Conservation (phyloP, 2,888 invertebrate genomes). For the Phymatocera aterrima region DNA sequence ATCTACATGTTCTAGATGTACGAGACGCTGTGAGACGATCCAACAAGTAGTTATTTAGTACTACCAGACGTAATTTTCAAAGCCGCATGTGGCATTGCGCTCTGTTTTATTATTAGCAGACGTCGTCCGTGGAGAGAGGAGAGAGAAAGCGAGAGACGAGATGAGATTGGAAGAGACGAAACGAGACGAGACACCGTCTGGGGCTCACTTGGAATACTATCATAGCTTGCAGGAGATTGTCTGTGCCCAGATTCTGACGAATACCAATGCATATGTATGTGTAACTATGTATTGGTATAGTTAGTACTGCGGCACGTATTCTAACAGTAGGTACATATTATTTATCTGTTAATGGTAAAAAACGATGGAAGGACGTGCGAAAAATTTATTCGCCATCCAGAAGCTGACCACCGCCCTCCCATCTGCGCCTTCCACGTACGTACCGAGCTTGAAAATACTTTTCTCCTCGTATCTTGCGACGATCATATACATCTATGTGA, state of each 20-base stretch:
- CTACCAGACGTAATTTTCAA: constrained; percentile 3
- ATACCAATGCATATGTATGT: too few relatives aligned
- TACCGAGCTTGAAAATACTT: constrained; percentile 36
- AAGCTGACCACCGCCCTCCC: background rate
- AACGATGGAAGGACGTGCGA: background rate
- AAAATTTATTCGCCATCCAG: too few relatives aligned
- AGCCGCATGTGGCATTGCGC: constrained; percentile 38
- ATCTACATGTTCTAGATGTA: background rate
- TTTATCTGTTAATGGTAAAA: background rate
- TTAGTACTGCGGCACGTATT: too few relatives aligned
- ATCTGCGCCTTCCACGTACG: too few relatives aligned
- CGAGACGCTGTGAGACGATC: constrained; percentile 24
- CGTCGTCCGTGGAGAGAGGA: background rate
- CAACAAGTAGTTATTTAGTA: constrained; percentile 41
- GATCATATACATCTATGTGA: background rate
- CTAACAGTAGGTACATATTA: background rate
- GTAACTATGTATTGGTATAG: background rate
- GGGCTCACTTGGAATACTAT: background rate
- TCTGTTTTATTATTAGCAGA: constrained; percentile 36
- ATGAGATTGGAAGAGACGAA: too few relatives aligned
- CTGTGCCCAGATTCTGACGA: too few relatives aligned
- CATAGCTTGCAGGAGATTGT: too few relatives aligned
- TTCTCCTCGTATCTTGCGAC: constrained; percentile 29
- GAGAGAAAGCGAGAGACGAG: constrained; percentile 1
- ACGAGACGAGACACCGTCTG: constrained; percentile 39